Evolutionary conservation across 1,140 invertebrate species (phyloP).

Genomic region (Thereuonema tuberculata): DNA sequence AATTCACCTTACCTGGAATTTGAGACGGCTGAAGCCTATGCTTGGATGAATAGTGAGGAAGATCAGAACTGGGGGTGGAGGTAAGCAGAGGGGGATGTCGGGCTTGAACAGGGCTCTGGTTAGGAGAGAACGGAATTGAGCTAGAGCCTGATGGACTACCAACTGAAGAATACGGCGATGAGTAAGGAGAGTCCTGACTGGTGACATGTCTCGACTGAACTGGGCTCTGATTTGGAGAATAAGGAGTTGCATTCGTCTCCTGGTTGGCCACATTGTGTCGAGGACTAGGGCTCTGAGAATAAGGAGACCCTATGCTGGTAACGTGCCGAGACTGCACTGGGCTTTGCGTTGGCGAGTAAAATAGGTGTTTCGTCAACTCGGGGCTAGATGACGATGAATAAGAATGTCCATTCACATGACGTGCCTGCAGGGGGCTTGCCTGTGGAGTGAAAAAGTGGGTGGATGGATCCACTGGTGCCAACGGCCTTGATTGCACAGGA

Average conservation of each 20-base stretch:
- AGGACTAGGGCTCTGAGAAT: constrained; percentile 12
- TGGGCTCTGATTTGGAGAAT: constrained; percentile 66
- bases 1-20: background rate
- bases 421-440: constrained; percentile 36
- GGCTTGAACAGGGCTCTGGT: constrained; percentile 18
- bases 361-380: constrained; percentile 14
- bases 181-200: constrained; percentile 9
- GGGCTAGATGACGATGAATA: constrained; percentile 16
- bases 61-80: background rate
- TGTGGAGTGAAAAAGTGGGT: background rate
- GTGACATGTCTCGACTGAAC: constrained; percentile 42
- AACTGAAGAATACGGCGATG: constrained; percentile 13
- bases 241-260: constrained; percentile 4
- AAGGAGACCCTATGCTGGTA: background rate
- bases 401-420: constrained; percentile 13
- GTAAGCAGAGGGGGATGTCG: constrained; percentile 12
- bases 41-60: background rate
- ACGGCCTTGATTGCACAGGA: constrained; percentile 2
- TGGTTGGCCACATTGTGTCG: constrained; percentile 1
- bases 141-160: constrained; percentile 16
- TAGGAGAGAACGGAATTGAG: constrained; percentile 16
- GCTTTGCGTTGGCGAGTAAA: constrained; percentile 60
- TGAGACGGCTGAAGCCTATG: background rate
- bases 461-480: background rate
- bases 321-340: constrained; percentile 63